These are phyloP conservation scores for Sesamia nonagrioides DNA, from an alignment of 1,140 invertebrate genomes.

Conservation along the genomic window DNA sequence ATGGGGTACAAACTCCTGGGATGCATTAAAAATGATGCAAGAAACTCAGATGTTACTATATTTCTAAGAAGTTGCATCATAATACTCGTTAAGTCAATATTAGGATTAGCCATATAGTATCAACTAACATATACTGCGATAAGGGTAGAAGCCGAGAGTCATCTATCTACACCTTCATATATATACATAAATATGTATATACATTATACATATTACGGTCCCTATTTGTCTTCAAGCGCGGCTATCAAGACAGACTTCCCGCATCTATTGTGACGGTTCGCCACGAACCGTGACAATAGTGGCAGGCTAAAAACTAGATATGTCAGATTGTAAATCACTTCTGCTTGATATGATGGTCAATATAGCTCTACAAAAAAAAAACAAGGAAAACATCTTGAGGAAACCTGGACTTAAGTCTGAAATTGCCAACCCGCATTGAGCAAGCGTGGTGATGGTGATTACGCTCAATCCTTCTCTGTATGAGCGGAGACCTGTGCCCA, in stretches of 20 bases:
- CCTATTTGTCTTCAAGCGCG: neutral
- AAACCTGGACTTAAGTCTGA: too few relatives aligned
- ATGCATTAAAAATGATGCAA: neutral
- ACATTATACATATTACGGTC: neutral
- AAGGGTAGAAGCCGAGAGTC: neutral
- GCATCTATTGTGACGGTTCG: conserved; percentile 18
- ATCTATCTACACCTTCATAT: conserved; percentile 1
- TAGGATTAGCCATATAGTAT: neutral
- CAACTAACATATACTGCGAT: neutral
- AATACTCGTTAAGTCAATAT: neutral
- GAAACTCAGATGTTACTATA: neutral
- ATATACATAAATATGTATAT: too few relatives aligned
- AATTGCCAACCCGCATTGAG: too few relatives aligned
- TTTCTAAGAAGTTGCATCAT: neutral
- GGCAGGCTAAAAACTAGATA: neutral
- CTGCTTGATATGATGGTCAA: neutral
- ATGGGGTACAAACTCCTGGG: neutral
- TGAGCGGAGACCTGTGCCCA: too few relatives aligned
- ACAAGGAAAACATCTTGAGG: too few relatives aligned
- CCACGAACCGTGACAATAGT: too few relatives aligned
- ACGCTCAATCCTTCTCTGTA: too few relatives aligned
- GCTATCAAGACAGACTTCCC: conserved; percentile 19
- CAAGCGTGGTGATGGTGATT: too few relatives aligned
- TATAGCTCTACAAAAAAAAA: neutral
- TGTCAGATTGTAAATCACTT: conserved; percentile 2